Conservation (phyloP, 2,113 vertebrate genomes). For the Phocoena phocoena region DNA sequence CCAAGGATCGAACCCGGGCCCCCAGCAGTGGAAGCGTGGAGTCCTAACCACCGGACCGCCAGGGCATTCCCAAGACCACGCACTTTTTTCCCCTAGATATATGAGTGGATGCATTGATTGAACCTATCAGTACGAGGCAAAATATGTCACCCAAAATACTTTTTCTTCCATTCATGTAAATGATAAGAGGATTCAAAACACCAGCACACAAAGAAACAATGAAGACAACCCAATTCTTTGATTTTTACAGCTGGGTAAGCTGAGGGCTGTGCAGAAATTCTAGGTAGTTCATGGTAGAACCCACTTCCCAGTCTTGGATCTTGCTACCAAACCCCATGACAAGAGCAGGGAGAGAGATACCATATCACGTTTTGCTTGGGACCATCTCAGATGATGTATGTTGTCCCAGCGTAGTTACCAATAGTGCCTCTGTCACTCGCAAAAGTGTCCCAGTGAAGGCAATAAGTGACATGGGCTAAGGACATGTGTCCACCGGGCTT, state of each 20-base stretch:
- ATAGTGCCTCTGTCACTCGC: background rate
- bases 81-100: background rate
- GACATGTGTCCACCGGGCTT: background rate
- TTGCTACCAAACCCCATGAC: background rate
- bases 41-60: no score
- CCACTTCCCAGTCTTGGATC: background rate
- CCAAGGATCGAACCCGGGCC: no score
- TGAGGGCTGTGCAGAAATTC: background rate
- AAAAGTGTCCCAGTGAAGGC: background rate
- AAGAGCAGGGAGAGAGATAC: background rate
- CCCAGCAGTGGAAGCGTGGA: no score
- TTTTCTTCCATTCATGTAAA: background rate
- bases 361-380: background rate
- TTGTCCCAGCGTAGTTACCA: background rate
- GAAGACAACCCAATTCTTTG: background rate
- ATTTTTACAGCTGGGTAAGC: background rate
- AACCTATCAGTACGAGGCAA: background rate
- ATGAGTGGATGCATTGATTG: background rate
- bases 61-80: background rate
- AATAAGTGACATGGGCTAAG: background rate
- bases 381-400: background rate
- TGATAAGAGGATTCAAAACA: background rate
- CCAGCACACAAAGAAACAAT: background rate
- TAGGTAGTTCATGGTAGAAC: background rate
- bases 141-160: background rate